Conservation (phyloP, 2,888 invertebrate genomes). For the Morinoia aosen region DNA sequence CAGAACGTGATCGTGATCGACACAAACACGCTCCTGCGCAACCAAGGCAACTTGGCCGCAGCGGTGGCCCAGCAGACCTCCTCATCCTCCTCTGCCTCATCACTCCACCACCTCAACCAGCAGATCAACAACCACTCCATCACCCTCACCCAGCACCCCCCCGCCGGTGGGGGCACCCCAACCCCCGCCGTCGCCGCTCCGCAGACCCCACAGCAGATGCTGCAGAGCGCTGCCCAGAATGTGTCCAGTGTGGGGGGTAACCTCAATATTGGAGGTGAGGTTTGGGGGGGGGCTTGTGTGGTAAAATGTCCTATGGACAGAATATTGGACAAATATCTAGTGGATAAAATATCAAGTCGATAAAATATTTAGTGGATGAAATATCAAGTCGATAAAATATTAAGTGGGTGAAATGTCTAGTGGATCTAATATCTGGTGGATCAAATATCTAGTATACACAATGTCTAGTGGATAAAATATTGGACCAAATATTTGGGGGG, state of each 20-base stretch:
- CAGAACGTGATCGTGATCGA: constrained; percentile 85
- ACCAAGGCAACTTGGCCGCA: constrained; percentile 74
- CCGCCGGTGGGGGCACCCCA: not conserved
- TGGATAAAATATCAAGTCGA: too few relatives aligned
- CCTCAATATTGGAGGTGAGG: constrained; percentile 46
- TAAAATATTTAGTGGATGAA: too few relatives aligned
- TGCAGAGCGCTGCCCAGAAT: constrained; percentile 37
- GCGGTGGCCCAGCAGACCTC: constrained; percentile 70
- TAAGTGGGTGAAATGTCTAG: too few relatives aligned
- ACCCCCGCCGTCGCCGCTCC: constrained; percentile 56
- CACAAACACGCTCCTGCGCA: constrained; percentile 80
- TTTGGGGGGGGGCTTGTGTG: not conserved
- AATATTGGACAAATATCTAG: too few relatives aligned
- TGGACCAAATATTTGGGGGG: too few relatives aligned
- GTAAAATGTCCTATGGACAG: too few relatives aligned
- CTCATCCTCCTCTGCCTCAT: constrained; percentile 69
- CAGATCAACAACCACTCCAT: constrained; percentile 65
- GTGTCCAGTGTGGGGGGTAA: not conserved
- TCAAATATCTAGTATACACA: too few relatives aligned
- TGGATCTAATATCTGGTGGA: too few relatives aligned
- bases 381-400: too few relatives aligned
- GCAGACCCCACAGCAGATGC: constrained; percentile 54
- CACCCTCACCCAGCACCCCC: constrained; percentile 54
- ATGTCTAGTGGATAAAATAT: too few relatives aligned
- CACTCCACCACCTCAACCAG: constrained; percentile 69